These are phyloP conservation scores for Elaphurus davidianus DNA, from an alignment of 2,113 vertebrate species.

Conservation along the genomic window DNA sequence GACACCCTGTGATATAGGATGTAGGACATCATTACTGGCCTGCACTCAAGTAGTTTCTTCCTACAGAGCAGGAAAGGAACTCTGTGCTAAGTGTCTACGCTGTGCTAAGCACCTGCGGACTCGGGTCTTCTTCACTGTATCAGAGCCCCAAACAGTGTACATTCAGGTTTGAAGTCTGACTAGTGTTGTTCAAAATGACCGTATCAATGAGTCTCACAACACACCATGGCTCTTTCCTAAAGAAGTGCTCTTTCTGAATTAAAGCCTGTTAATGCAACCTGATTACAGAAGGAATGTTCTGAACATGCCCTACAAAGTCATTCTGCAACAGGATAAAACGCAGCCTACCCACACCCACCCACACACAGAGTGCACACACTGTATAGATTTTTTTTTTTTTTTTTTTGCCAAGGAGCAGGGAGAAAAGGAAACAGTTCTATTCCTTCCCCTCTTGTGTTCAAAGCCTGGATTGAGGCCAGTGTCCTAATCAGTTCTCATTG, in stretches of 20 bases:
- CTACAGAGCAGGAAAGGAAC: neutral
- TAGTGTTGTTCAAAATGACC: slow-evolving; percentile 45
- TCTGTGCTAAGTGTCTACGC: neutral
- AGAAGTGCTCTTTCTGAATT: slow-evolving; percentile 64
- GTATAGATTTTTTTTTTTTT: slow-evolving; percentile 62
- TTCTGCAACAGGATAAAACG: slow-evolving; percentile 71
- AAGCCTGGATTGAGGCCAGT: slow-evolving; percentile 74
- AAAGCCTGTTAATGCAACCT: slow-evolving; percentile 61
- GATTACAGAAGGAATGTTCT: slow-evolving; percentile 68
- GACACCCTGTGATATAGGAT: neutral
- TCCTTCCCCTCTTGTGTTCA: slow-evolving; percentile 72
- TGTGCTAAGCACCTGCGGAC: neutral
- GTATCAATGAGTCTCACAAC: slow-evolving; percentile 38
- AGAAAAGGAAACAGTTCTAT: slow-evolving; percentile 73
- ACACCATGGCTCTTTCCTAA: slow-evolving; percentile 48
- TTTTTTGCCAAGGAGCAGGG: slow-evolving; percentile 65
- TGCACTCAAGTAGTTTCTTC: neutral
- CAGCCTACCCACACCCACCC: slow-evolving; percentile 71
- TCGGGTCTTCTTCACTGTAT: neutral
- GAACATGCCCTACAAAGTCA: slow-evolving; percentile 72
- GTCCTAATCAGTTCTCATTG: slow-evolving; percentile 74
- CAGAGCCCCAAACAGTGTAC: neutral
- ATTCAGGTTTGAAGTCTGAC: slow-evolving; percentile 2
- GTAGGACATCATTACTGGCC: neutral
- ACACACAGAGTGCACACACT: slow-evolving; percentile 67